phyloP scores from a whole-genome alignment of 2,888 invertebrate genomes.

The Cephus spinipes region DNA sequence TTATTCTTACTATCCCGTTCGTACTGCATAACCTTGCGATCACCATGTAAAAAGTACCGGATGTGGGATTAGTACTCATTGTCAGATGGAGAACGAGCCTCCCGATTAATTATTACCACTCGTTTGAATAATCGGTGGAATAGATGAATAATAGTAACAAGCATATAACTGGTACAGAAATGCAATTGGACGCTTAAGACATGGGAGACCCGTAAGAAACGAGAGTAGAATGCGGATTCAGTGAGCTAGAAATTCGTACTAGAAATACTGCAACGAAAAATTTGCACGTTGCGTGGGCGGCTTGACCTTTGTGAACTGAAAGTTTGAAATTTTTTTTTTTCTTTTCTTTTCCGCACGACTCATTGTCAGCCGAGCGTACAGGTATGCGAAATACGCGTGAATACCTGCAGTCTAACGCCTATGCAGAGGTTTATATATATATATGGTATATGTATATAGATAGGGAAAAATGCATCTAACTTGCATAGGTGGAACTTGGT shows the following conservation, averaged over 20 bases:
- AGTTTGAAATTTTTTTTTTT: not conserved
- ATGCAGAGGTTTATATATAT: not conserved
- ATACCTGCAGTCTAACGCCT: not conserved
- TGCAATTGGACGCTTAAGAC: not conserved
- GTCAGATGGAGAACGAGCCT: not conserved
- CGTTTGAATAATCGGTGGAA: not conserved
- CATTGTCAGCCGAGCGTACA: not conserved
- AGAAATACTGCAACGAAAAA: not conserved
- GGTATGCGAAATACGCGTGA: not conserved
- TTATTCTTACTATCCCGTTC: not conserved
- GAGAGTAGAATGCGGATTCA: not conserved
- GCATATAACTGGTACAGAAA: not conserved
- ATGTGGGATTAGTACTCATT: not conserved
- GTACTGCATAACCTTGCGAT: not conserved
- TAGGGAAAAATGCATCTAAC: not conserved
- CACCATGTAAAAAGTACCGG: slow-evolving; percentile 3
- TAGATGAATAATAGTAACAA: not conserved
- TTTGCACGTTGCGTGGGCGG: not conserved
- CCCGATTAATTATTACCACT: not conserved
- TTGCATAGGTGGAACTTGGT: not conserved
- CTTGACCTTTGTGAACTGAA: not conserved
- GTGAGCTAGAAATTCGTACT: not conserved
- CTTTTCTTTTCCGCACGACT: not conserved
- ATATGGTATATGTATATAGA: not conserved
- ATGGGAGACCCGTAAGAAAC: not conserved